phyloP scores from a whole-genome alignment of 2,797 vertebrate species.

The Xenentodon cancila region DNA sequence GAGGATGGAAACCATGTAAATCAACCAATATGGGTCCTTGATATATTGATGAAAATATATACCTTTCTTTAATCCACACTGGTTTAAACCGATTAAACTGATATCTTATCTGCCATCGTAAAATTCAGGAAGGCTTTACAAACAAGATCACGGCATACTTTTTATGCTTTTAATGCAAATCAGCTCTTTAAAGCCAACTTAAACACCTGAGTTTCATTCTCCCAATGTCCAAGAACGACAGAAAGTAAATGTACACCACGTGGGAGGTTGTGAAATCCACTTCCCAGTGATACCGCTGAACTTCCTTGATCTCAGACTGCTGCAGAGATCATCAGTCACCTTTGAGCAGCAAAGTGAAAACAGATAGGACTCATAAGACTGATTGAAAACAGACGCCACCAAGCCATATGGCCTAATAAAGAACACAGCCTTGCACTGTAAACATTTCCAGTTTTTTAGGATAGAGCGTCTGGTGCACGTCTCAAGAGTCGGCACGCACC shows the following conservation, averaged over 20 bases:
- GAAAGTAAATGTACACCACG: conserved; percentile 56
- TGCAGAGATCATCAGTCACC: conserved; percentile 56
- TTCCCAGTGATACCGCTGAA: conserved; percentile 24
- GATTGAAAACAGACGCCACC: conserved; percentile 70
- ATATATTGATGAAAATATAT: background rate
- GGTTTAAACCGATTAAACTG: too few species aligned
- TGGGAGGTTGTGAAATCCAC: conserved; percentile 40
- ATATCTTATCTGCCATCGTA: background rate
- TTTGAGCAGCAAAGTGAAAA: conserved; percentile 60
- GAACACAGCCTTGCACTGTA: conserved; percentile 54
- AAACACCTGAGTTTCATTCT: conserved; percentile 36
- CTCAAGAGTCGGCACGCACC: conserved; percentile 48
- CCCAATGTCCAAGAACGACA: background rate
- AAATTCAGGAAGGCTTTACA: background rate
- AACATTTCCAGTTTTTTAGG: conserved; percentile 67
- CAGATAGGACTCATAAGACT: conserved; percentile 54
- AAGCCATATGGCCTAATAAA: conserved; percentile 49
- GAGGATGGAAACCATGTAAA: background rate
- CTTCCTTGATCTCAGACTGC: conserved; percentile 49
- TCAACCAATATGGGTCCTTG: background rate
- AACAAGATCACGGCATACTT: background rate
- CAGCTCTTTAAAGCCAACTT: background rate
- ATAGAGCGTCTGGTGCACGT: too few species aligned
- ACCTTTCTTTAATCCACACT: too few species aligned
- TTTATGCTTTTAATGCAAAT: background rate